Evolutionary conservation across 2,888 invertebrate genomes (phyloP).

Genomic region (Apeira syringaria): DNA sequence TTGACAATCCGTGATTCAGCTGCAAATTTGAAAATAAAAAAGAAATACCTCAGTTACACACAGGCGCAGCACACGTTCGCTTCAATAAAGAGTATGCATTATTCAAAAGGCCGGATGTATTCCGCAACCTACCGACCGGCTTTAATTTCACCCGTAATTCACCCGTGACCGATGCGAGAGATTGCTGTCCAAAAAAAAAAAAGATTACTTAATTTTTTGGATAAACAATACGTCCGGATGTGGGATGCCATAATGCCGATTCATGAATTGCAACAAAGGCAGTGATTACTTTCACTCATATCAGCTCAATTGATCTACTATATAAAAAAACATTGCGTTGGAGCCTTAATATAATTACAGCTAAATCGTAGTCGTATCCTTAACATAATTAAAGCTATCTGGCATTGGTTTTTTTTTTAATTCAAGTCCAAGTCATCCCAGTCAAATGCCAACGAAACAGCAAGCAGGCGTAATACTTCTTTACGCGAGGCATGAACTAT

Average conservation of each 20-base stretch:
- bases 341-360: too few relatives aligned
- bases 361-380: too few relatives aligned
- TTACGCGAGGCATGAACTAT: too few relatives aligned
- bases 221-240: conserved; percentile 34
- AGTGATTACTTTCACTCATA: conserved; percentile 16
- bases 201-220: conserved; percentile 47
- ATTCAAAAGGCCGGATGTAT: conserved; percentile 73
- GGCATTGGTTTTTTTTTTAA: too few relatives aligned
- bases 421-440: too few relatives aligned
- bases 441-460: too few relatives aligned
- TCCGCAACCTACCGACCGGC: conserved; percentile 57
- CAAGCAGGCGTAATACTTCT: too few relatives aligned
- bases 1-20: not conserved
- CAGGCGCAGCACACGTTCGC: conserved; percentile 40
- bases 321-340: too few relatives aligned
- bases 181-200: conserved; percentile 54
- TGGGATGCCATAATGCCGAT: conserved; percentile 16
- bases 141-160: conserved; percentile 72
- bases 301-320: conserved; percentile 12
- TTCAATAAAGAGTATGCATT: conserved; percentile 73
- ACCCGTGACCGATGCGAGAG: conserved; percentile 51
- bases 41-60: too few relatives aligned
- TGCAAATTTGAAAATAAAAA: not conserved
- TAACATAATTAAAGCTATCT: too few relatives aligned
- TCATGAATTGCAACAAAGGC: conserved; percentile 21